These are phyloP conservation scores for Chrysomela aeneicollis DNA, from an alignment of 2,888 invertebrate genomes.

Conservation along the genomic window DNA sequence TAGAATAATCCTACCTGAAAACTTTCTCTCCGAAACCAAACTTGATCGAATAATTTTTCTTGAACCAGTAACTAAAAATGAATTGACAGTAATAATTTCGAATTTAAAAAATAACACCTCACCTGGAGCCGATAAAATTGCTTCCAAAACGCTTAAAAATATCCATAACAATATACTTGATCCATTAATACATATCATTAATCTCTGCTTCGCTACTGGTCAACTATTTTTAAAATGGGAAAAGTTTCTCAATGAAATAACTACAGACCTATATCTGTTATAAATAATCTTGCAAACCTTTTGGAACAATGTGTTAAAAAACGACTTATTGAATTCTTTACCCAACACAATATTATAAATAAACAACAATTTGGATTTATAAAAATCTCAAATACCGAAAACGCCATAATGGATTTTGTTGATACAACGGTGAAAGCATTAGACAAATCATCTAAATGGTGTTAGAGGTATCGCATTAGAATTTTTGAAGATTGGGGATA, in stretches of 20 bases:
- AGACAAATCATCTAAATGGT: background rate
- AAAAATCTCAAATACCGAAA: background rate
- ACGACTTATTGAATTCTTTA: constrained; percentile 5
- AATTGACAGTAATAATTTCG: constrained; percentile 10
- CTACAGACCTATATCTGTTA: constrained; percentile 1
- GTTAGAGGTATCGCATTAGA: constrained; percentile 7
- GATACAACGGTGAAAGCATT: constrained; percentile 1
- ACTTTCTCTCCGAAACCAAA: constrained; percentile 3
- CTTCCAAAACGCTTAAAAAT: constrained; percentile 6
- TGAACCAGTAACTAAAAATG: constrained; percentile 7
- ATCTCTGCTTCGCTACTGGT: constrained; percentile 13
- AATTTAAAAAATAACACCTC: constrained; percentile 15
- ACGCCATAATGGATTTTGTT: constrained; percentile 2
- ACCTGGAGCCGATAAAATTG: constrained; percentile 10
- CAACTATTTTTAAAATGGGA: constrained; percentile 8
- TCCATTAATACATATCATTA: constrained; percentile 12
- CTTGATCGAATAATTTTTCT: constrained; percentile 5
- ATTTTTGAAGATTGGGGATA: background rate
- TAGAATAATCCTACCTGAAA: constrained; percentile 1
- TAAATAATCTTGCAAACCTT: constrained; percentile 2
- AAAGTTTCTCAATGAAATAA: background rate
- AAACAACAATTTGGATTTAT: background rate
- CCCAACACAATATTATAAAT: background rate
- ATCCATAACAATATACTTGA: constrained; percentile 10
- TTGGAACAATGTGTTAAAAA: background rate